These are phyloP conservation scores for Chrysolophus pictus DNA, from an alignment of 2,797 vertebrate species.

Conservation along the genomic window DNA sequence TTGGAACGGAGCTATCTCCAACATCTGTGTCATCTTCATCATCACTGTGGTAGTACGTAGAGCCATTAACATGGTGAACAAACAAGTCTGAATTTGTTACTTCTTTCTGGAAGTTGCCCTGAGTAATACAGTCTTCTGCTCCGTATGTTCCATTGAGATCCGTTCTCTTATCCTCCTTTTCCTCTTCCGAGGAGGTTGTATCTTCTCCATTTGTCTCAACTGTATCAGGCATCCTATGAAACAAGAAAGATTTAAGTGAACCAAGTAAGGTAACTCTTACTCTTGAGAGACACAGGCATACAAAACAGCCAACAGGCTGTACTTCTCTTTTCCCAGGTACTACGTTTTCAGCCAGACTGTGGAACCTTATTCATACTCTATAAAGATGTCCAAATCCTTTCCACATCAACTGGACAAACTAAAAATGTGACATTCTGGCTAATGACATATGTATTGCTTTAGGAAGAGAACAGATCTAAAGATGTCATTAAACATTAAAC, in stretches of 20 bases:
- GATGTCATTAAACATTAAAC: neutral
- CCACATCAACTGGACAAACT: neutral
- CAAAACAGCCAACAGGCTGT: neutral
- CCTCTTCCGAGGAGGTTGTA: conserved; percentile 87
- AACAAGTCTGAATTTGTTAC: conserved; percentile 15
- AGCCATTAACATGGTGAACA: conserved; percentile 46
- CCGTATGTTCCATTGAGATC: conserved; percentile 37
- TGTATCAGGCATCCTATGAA: conserved; percentile 79
- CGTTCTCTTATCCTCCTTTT: conserved; percentile 79
- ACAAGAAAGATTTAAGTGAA: neutral
- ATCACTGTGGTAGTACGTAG: conserved; percentile 64
- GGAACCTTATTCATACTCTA: neutral
- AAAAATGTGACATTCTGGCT: neutral
- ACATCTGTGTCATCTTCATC: conserved; percentile 76
- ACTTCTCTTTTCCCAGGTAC: neutral
- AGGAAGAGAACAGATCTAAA: neutral
- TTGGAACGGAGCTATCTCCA: conserved; percentile 79
- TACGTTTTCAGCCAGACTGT: neutral
- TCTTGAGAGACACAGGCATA: neutral
- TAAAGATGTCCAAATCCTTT: neutral
- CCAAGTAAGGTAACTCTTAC: neutral
- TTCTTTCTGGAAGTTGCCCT: conserved; percentile 36
- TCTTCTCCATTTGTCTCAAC: conserved; percentile 85
- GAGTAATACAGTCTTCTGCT: conserved; percentile 29
- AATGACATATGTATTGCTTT: neutral